phyloP scores from a whole-genome alignment of 2,888 invertebrate species.

The Epinotia bilunana region DNA sequence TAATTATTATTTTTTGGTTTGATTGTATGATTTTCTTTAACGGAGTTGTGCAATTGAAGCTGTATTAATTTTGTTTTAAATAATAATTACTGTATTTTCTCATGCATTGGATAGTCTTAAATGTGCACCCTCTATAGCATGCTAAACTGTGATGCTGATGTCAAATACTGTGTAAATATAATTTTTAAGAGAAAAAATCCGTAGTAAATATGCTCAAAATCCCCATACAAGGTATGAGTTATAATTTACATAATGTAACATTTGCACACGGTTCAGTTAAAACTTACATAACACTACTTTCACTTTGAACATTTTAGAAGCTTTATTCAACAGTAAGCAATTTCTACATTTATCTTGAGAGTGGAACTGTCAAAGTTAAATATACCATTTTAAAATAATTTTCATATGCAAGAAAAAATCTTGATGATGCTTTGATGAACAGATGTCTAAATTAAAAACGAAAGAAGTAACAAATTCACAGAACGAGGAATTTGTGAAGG shows the following conservation, averaged over 20 bases:
- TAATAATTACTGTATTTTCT: neutral
- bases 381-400: too few species aligned
- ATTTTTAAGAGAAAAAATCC: neutral
- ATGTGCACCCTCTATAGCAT: conserved; percentile 30
- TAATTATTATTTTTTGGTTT: too few species aligned
- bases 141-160: conserved; percentile 23
- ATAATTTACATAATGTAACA: conserved; percentile 4
- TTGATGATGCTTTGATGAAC: too few species aligned
- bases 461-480: too few species aligned
- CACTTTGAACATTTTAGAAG: neutral
- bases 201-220: neutral
- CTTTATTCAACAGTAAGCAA: neutral
- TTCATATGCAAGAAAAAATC: too few species aligned
- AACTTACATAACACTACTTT: conserved; percentile 11
- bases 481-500: too few species aligned
- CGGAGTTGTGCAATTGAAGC: neutral
- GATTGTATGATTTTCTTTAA: too few species aligned
- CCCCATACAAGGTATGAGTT: conserved; percentile 6
- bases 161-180: conserved; percentile 17
- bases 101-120: conserved; percentile 13
- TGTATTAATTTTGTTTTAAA: neutral
- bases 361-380: too few species aligned
- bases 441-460: too few species aligned
- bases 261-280: neutral
- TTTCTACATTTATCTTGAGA: too few species aligned